Percentiles rank a stretch among this genome's conserved stretches.
Conservation (phyloP, 2,113 vertebrate species). For the Leptodactylus fuscus region DNA sequence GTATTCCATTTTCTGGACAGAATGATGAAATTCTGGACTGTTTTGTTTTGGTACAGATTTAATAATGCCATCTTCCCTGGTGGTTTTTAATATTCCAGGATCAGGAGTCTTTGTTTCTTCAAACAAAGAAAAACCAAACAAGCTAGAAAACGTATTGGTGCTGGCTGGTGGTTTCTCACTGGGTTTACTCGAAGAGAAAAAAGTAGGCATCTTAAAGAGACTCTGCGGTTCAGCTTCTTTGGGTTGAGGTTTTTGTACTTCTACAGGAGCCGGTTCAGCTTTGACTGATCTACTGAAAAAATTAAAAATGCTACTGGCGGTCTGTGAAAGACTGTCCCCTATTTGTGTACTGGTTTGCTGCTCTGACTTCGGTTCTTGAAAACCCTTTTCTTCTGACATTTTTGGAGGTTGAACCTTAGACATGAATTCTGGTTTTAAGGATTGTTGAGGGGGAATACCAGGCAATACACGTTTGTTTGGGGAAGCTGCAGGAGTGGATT, state of each 20-base stretch:
- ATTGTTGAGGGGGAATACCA: not conserved
- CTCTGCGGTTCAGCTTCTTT: slow-evolving; percentile 73
- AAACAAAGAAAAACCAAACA: slow-evolving; percentile 80
- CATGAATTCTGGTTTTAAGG: not conserved
- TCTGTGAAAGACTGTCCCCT: slow-evolving; percentile 62
- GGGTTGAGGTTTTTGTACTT: slow-evolving; percentile 59
- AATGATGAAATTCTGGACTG: not conserved
- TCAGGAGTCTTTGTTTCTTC: slow-evolving; percentile 77
- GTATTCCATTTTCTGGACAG: not conserved
- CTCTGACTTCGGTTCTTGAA: slow-evolving; percentile 64
- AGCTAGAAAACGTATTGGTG: slow-evolving; percentile 78
- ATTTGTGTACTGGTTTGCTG: slow-evolving; percentile 65
- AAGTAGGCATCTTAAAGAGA: slow-evolving; percentile 80
- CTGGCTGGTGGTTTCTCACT: slow-evolving; percentile 74
- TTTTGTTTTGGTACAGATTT: slow-evolving; percentile 60
- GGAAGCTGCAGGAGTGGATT: not conserved
- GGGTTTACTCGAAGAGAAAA: slow-evolving; percentile 75
- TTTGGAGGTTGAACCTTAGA: not conserved
- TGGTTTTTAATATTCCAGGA: slow-evolving; percentile 58
- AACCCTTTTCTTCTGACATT: not conserved
- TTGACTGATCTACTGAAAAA: slow-evolving; percentile 76
- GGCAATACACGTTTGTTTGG: not conserved
- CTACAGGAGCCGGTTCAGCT: slow-evolving; percentile 62
- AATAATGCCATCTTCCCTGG: slow-evolving; percentile 55
- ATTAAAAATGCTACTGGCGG: slow-evolving; percentile 75